Evolutionary conservation across 2,113 vertebrate genomes (phyloP).

Genomic region (Penelope pileata): DNA sequence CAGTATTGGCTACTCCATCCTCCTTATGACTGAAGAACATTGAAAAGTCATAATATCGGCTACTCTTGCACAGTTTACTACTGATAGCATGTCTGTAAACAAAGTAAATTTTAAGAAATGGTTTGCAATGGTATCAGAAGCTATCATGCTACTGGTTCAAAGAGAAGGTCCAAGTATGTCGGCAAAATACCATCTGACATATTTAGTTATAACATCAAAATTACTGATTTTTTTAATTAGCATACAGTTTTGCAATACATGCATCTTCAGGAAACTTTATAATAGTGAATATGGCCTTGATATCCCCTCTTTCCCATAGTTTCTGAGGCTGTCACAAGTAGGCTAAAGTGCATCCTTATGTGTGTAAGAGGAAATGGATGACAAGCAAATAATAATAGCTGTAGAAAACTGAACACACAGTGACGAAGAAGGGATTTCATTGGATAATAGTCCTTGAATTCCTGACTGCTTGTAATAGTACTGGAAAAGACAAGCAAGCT

Average conservation of each 20-base stretch:
- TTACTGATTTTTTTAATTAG: background rate
- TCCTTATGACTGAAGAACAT: background rate
- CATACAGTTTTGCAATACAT: background rate
- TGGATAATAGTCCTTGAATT: conserved; percentile 37
- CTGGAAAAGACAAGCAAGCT: conserved; percentile 33
- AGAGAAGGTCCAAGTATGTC: background rate
- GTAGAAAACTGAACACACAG: background rate
- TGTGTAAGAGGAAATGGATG: background rate
- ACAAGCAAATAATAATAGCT: conserved; percentile 32
- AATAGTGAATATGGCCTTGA: background rate
- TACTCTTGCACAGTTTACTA: background rate
- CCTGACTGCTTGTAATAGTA: background rate
- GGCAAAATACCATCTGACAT: background rate
- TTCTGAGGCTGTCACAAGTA: background rate
- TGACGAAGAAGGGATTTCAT: conserved; percentile 24
- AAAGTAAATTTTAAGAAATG: background rate
- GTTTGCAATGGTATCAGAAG: background rate
- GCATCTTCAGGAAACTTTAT: background rate
- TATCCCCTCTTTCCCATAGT: background rate
- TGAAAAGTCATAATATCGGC: fast-evolving
- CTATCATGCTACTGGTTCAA: background rate
- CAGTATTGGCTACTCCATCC: background rate
- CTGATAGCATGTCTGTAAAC: background rate
- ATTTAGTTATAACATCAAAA: background rate
- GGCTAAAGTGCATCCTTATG: background rate